A percentile compares a stretch with the other conserved stretches of the same genome.
Conservation (phyloP, 2,888 invertebrate genomes). For the Sepiola atlantica region DNA sequence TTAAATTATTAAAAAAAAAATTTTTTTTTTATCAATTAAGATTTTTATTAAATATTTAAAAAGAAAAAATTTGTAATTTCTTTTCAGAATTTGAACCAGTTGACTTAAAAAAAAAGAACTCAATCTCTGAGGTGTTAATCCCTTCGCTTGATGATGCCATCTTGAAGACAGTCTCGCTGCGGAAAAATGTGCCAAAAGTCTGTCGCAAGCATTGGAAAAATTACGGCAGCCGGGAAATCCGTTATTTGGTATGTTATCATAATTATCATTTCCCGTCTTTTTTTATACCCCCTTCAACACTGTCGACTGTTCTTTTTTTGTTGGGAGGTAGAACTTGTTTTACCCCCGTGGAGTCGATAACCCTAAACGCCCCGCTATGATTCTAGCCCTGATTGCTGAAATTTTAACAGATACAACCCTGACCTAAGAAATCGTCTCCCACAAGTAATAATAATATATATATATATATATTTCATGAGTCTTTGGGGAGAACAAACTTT, state of each 20-base stretch:
- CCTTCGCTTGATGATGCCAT: constrained; percentile 45
- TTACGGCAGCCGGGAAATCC: background rate
- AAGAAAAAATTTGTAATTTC: background rate
- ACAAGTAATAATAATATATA: too few species aligned
- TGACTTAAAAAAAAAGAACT: constrained; percentile 51
- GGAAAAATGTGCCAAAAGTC: constrained; percentile 10
- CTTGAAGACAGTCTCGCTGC: background rate
- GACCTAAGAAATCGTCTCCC: too few species aligned
- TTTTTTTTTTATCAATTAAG: background rate
- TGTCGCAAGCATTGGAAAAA: background rate
- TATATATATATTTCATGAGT: too few species aligned
- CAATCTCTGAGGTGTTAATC: constrained; percentile 47
- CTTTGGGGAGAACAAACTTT: too few species aligned
- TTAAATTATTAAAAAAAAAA: background rate
- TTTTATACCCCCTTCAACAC: too few species aligned
- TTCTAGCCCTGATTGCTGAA: too few species aligned
- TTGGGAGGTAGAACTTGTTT: too few species aligned
- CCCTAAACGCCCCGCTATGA: too few species aligned
- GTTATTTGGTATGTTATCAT: background rate
- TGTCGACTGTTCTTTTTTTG: too few species aligned
- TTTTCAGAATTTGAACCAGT: constrained; percentile 50
- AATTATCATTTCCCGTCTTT: too few species aligned
- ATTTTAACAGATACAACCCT: too few species aligned
- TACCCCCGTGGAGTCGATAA: too few species aligned
- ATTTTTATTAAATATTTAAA: background rate